Base-by-base conservation (phyloP, 2,888 invertebrate genomes). In the Cheilosia vernalis region DNA sequence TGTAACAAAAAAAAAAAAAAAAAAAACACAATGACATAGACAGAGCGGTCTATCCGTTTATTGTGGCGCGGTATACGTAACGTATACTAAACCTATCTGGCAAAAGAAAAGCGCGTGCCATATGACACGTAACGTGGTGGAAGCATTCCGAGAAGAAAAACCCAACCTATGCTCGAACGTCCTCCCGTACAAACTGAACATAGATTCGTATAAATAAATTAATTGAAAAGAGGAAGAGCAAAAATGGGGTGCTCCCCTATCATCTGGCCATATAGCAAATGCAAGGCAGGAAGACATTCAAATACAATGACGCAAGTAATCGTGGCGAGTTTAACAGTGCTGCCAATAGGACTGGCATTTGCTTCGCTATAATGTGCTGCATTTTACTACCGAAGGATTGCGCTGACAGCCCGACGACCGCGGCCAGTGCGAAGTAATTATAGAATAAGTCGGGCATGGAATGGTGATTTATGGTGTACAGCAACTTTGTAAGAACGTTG, bases 181-280 rank as follows among this genome's bases (percentile, higher is more conserved):
- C 15, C 19, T 30, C 19, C 33, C n/a, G 21, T 47, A 21, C 19
- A 21, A 33, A 17, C 53, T 37, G 47, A 69, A 33, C 44, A 69
- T 47, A 44, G 58, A 51, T 37, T 17, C 5, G 24, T 63, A 69
- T 56, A 83, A 72, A 72, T 67, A 78, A 67, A 69, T 73, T 83
- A 73, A 69, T 83, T 73, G 40, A 60, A 72, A 47, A 77, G 72
- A 58, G 66, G 64, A 61, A 77, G 30, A 67, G 15, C 37, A 27
- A 60, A 56, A 63, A 69, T 42, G 66, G 82, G 82, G 77, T 72
- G 61, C 56, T 53, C 67, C 83, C 78, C 83, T 47, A 78, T 47
- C 47, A 30, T 27, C 21, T 37, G 19, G 58, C 24, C 69, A 63
- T n/a, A 49, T 37, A 47, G 15, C 47, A 19, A 58, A 37, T 49